Evolutionary conservation across 2,888 invertebrate species (phyloP).

Genomic region (Agelastica alni): DNA sequence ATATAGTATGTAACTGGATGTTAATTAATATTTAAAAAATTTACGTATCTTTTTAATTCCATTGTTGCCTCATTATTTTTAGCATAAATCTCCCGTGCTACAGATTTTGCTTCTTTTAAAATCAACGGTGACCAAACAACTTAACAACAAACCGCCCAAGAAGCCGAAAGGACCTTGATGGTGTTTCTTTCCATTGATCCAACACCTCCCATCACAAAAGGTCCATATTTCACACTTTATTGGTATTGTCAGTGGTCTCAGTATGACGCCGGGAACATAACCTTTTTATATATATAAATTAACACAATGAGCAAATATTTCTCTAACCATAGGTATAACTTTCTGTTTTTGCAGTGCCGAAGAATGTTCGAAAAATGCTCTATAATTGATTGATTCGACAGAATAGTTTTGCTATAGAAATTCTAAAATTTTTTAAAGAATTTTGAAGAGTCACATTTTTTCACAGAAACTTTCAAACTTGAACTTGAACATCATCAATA

Average conservation of each 20-base stretch:
- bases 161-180: slow-evolving; percentile 36
- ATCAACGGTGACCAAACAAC: slow-evolving; percentile 23
- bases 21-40: neutral
- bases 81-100: slow-evolving; percentile 22
- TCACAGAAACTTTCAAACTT: too few species aligned
- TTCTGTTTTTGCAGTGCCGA: slow-evolving; percentile 3
- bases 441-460: neutral
- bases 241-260: slow-evolving; percentile 44
- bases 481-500: too few species aligned
- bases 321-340: slow-evolving; percentile 5
- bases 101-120: slow-evolving; percentile 10
- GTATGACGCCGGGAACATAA: slow-evolving; percentile 42
- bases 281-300: slow-evolving; percentile 22
- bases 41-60: too few species aligned
- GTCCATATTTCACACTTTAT: slow-evolving; percentile 48
- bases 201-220: slow-evolving; percentile 41
- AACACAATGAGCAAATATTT: slow-evolving; percentile 24
- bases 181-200: slow-evolving; percentile 33
- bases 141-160: slow-evolving; percentile 38
- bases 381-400: slow-evolving; percentile 16
- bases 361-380: slow-evolving; percentile 13
- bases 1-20: too few species aligned
- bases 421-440: neutral
- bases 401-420: too few species aligned
- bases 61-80: too few species aligned